phyloP scores from a whole-genome alignment of 2,113 vertebrate genomes.

The Bujurquina vittata region DNA sequence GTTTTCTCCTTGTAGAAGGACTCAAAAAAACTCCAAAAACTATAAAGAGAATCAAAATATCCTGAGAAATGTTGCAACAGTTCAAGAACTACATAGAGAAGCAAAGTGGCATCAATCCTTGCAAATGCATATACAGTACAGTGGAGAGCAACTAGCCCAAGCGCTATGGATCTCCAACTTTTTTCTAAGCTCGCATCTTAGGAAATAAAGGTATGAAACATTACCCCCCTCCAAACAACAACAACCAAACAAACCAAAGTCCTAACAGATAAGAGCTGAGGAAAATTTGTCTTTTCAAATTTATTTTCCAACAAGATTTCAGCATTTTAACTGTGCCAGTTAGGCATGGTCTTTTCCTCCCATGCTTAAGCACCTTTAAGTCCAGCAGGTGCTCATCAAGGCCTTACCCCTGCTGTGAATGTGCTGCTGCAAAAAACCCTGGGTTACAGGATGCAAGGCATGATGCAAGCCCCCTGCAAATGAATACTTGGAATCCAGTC shows the following conservation, averaged over 20 bases:
- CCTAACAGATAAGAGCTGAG: not conserved
- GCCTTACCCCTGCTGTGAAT: slow-evolving; percentile 50
- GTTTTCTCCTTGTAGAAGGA: not conserved
- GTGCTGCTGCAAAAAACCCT: slow-evolving; percentile 49
- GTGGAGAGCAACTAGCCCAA: not conserved
- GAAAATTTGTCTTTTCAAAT: not conserved
- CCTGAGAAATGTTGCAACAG: not conserved
- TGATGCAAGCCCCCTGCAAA: slow-evolving; percentile 75
- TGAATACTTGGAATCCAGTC: slow-evolving; percentile 42
- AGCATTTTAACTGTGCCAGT: slow-evolving; percentile 48
- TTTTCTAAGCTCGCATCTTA: too few species aligned
- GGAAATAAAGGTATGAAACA: too few species aligned
- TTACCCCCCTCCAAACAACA: too few species aligned
- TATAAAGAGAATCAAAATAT: not conserved
- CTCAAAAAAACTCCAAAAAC: not conserved
- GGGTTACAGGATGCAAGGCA: slow-evolving; percentile 46
- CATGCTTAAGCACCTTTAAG: slow-evolving; percentile 39
- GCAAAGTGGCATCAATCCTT: not conserved
- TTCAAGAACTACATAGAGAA: not conserved
- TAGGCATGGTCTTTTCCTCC: slow-evolving; percentile 24
- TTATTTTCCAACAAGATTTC: slow-evolving; percentile 15
- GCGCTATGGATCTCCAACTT: too few species aligned
- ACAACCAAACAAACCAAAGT: not conserved
- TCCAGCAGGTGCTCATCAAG: slow-evolving; percentile 60
- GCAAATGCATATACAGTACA: not conserved